These are phyloP conservation scores for Tanypteryx hageni DNA, from an alignment of 2,888 invertebrate genomes.

Conservation along the genomic window DNA sequence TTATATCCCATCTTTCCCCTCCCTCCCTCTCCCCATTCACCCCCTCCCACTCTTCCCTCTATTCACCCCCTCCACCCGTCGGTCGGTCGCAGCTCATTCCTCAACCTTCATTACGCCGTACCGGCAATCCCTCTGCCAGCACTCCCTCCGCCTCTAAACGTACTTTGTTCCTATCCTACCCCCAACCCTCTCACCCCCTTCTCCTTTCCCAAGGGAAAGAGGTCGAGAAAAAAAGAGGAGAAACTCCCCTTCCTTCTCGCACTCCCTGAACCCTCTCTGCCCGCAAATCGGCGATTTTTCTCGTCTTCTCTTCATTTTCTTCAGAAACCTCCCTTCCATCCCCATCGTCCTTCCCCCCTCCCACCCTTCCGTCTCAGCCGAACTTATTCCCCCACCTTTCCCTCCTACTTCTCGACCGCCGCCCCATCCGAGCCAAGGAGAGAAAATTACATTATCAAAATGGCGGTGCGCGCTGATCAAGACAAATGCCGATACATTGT, in stretches of 20 bases:
- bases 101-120: constrained; percentile 62
- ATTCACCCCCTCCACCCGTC: not conserved
- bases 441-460: constrained; percentile 69
- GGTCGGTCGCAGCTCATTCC: constrained; percentile 54
- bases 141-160: not conserved
- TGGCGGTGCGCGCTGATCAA: constrained; percentile 72
- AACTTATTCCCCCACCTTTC: not conserved
- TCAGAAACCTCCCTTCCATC: not conserved
- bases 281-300: constrained; percentile 67
- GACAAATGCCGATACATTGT: constrained; percentile 75
- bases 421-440: constrained; percentile 60
- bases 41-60: too few species aligned
- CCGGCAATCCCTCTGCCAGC: constrained; percentile 47
- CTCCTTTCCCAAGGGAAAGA: constrained; percentile 70
- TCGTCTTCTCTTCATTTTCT: constrained; percentile 35
- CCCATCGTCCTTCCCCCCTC: not conserved
- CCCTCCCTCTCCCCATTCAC: not conserved
- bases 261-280: constrained; percentile 54
- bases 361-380: constrained; percentile 8
- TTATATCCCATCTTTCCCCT: not conserved
- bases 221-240: constrained; percentile 49
- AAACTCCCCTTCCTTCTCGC: constrained; percentile 26
- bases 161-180: constrained; percentile 60
- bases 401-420: not conserved
- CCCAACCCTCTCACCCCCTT: constrained; percentile 67